These are phyloP conservation scores for Dendropsophus ebraccatus DNA, from an alignment of 2,113 vertebrate species.

Conservation along the genomic window DNA sequence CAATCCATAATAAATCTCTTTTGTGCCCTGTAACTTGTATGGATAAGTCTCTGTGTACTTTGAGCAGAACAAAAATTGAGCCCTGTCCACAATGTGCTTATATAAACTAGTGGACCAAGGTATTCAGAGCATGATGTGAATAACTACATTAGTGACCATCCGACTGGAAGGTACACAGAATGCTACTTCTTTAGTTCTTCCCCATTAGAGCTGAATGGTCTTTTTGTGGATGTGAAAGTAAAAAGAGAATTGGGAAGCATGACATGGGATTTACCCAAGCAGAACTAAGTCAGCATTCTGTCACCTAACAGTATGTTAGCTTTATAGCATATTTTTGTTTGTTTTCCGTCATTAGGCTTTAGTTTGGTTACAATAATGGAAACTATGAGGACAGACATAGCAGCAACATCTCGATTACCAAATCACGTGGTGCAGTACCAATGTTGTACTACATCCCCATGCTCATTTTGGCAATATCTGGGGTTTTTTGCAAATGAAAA, in stretches of 20 bases:
- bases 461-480: too few relatives aligned
- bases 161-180: constrained; percentile 38
- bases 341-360: neutral
- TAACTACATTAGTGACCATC: constrained; percentile 4
- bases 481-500: too few relatives aligned
- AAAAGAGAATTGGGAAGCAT: constrained; percentile 25
- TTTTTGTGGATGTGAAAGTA: constrained; percentile 42
- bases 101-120: neutral
- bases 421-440: too few relatives aligned
- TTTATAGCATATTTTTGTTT: neutral
- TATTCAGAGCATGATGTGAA: neutral
- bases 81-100: neutral
- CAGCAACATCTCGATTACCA: too few relatives aligned
- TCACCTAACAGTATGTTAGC: neutral
- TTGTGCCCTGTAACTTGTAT: neutral
- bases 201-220: constrained; percentile 12
- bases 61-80: neutral
- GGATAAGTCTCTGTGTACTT: neutral
- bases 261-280: constrained; percentile 43
- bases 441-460: too few relatives aligned
- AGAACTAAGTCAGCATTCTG: constrained; percentile 15
- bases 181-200: neutral
- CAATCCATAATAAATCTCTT: neutral
- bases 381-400: neutral
- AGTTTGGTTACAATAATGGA: neutral